phyloP scores from a whole-genome alignment of 1,140 invertebrate species.

The Zeugodacus cucurbitae region DNA sequence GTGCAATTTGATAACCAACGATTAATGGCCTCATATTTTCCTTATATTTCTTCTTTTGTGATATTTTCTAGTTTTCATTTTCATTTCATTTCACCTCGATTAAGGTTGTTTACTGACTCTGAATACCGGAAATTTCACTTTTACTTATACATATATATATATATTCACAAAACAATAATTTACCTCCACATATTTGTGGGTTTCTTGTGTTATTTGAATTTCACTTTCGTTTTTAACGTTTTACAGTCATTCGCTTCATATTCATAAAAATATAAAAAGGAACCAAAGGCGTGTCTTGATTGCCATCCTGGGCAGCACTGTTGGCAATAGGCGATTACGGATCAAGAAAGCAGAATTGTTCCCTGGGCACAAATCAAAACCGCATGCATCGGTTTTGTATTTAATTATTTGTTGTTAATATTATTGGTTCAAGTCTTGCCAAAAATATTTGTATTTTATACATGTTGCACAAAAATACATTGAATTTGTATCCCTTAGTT shows the following conservation, averaged over 20 bases:
- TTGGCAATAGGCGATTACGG: not conserved
- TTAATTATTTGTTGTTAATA: not conserved
- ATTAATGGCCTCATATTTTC: constrained; percentile 15
- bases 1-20: constrained; percentile 32
- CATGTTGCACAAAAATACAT: no score
- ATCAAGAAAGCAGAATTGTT: not conserved
- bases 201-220: constrained; percentile 21
- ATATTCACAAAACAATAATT: not conserved
- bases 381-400: not conserved
- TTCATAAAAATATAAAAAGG: not conserved
- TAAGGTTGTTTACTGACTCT: not conserved
- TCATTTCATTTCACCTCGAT: constrained; percentile 16
- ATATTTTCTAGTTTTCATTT: not conserved
- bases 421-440: not conserved
- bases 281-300: constrained; percentile 18
- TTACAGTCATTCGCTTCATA: not conserved
- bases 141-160: not conserved
- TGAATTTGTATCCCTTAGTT: no score
- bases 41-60: not conserved
- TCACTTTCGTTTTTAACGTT: constrained; percentile 12
- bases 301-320: not conserved
- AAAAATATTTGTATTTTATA: not conserved
- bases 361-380: not conserved
- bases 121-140: constrained; percentile 39
- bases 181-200: not conserved